A percentile compares a stretch with the other conserved stretches of the same genome.
Evolutionary conservation across 2,113 vertebrate species (phyloP).

Genomic region (Rhinopithecus roxellana): DNA sequence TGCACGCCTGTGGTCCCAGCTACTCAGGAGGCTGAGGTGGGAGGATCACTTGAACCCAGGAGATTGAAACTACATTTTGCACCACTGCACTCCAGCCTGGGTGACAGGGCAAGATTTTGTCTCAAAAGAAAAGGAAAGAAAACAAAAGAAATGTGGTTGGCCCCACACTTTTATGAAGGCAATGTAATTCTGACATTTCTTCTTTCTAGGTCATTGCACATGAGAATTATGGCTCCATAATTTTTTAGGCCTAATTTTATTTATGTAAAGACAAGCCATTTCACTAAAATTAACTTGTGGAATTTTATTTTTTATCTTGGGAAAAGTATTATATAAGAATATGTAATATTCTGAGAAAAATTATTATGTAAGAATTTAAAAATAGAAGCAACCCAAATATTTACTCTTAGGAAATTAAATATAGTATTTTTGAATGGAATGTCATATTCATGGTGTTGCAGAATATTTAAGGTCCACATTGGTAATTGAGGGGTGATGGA

Average conservation of each 20-base stretch:
- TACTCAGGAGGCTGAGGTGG: no score
- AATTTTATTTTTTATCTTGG: neutral
- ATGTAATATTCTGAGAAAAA: neutral
- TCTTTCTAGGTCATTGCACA: neutral
- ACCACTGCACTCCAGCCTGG: no score
- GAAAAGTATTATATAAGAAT: conserved; percentile 21
- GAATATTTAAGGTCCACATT: neutral
- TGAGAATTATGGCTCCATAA: conserved; percentile 23
- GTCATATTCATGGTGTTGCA: neutral
- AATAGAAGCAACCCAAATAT: conserved; percentile 8
- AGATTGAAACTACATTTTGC: no score
- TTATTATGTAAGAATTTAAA: neutral
- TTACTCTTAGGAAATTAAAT: conserved; percentile 17
- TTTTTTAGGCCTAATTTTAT: conserved; percentile 49
- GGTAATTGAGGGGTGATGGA: neutral
- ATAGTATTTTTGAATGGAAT: neutral
- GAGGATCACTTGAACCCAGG: no score
- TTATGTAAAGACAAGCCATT: conserved; percentile 41
- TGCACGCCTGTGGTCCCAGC: no score
- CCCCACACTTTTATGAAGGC: neutral
- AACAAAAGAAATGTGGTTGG: neutral
- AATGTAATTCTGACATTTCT: conserved; percentile 31
- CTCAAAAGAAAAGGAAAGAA: no score
- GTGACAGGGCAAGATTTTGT: no score
- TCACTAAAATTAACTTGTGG: conserved; percentile 26